These are phyloP conservation scores for Anoncus sp. DNA, from an alignment of 2,888 invertebrate species.

Conservation along the genomic window DNA sequence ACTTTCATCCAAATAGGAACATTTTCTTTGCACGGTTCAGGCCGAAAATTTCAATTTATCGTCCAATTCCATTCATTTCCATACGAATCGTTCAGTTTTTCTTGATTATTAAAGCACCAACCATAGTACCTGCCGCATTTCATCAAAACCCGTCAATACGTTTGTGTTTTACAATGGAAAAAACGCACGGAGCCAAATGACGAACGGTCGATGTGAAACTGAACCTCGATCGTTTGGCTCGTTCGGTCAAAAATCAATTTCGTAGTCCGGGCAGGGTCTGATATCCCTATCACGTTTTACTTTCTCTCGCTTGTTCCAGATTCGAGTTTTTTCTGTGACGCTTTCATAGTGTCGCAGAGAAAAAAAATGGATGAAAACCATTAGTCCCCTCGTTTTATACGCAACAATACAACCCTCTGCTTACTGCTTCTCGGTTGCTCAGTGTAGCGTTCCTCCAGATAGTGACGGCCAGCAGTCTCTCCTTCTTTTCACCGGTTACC, in stretches of 20 bases:
- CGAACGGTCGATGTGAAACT: too few species aligned
- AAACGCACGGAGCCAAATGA: too few species aligned
- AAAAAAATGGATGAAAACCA: neutral
- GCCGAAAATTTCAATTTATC: too few species aligned
- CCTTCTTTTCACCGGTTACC: conserved; percentile 43
- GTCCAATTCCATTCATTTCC: too few species aligned
- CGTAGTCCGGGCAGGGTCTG: neutral
- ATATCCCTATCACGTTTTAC: neutral
- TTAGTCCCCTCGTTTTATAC: neutral
- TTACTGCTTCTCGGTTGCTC: conserved; percentile 24
- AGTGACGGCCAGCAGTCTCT: conserved; percentile 40
- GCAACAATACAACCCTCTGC: conserved; percentile 38
- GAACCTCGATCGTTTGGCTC: neutral
- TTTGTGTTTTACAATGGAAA: too few species aligned
- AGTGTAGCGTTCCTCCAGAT: conserved; percentile 56
- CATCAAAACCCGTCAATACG: too few species aligned
- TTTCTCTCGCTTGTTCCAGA: neutral
- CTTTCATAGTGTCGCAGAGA: neutral
- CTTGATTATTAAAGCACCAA: too few species aligned
- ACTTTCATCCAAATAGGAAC: too few species aligned
- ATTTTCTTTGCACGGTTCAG: too few species aligned
- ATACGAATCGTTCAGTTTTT: too few species aligned
- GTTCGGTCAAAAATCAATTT: too few species aligned
- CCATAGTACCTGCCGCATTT: too few species aligned
- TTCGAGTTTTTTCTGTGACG: neutral